Conservation (phyloP, 2,888 invertebrate species). For the Erynnis tages region DNA sequence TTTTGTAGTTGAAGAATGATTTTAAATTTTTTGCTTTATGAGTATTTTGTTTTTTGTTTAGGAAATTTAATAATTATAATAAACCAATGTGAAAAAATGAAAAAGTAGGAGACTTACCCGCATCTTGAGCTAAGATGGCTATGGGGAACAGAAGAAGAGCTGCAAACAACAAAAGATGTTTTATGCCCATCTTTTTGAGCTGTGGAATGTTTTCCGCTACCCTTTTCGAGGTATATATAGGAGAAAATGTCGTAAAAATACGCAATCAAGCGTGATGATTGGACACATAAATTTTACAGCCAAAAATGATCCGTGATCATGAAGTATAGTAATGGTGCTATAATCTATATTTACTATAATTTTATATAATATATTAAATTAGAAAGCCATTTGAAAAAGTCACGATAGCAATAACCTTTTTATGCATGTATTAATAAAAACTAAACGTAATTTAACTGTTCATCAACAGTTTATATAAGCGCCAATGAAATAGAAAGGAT, state of each 20-base stretch:
- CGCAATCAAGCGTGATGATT: constrained; percentile 14
- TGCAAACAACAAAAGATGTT: constrained; percentile 14
- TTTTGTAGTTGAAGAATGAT: too few relatives aligned
- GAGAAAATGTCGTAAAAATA: constrained; percentile 22
- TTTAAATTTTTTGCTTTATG: too few relatives aligned
- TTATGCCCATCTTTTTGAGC: constrained; percentile 22
- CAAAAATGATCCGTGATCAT: constrained; percentile 23
- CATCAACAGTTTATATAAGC: too few relatives aligned
- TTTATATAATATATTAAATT: not conserved
- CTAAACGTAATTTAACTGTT: too few relatives aligned
- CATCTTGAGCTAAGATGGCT: constrained; percentile 14
- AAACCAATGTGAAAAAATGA: not conserved
- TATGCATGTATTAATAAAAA: too few relatives aligned
- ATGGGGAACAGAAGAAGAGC: constrained; percentile 17
- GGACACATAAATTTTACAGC: constrained; percentile 6
- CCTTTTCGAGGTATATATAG: constrained; percentile 17
- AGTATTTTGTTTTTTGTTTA: too few relatives aligned
- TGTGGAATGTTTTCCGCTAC: constrained; percentile 8
- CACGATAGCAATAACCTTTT: too few relatives aligned
- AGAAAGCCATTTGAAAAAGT: constrained; percentile 1
- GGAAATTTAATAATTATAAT: not conserved
- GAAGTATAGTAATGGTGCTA: not conserved
- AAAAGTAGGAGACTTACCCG: not conserved
- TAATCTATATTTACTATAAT: not conserved
- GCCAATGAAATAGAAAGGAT: too few relatives aligned